Percentiles rank a stretch among this genome's conserved stretches.
Conservation (phyloP, 2,113 vertebrate species). For the Lepisosteus osseus region DNA sequence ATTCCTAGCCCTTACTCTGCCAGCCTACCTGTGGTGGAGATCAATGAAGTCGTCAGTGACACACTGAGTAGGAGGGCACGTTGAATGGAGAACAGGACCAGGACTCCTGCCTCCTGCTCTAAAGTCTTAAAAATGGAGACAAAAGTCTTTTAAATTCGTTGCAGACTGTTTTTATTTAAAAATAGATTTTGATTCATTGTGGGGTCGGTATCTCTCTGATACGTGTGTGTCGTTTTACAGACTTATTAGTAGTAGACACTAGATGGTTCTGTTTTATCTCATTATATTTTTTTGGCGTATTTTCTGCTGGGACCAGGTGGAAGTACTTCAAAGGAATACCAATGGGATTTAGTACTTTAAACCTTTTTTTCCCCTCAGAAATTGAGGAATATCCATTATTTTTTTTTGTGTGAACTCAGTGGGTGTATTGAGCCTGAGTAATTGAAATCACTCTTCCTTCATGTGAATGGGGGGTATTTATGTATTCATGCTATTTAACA, state of each 20-base stretch:
- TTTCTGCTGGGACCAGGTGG: slow-evolving; percentile 5
- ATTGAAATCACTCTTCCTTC: not conserved
- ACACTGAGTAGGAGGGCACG: too few species aligned
- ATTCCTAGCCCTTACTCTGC: too few species aligned
- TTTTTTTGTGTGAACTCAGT: not conserved
- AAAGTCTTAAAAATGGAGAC: too few species aligned
- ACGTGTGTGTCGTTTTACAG: not conserved
- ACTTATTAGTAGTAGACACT: slow-evolving; percentile 2
- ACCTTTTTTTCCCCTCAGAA: slow-evolving; percentile 3
- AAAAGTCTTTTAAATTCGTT: too few species aligned
- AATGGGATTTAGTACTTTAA: slow-evolving; percentile 7
- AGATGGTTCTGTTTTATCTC: slow-evolving; percentile 4
- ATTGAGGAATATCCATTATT: slow-evolving; percentile 3
- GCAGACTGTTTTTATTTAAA: too few species aligned
- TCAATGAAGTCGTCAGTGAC: too few species aligned
- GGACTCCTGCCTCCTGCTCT: too few species aligned
- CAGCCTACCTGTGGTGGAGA: too few species aligned
- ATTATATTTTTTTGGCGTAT: not conserved
- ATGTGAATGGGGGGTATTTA: slow-evolving; percentile 1
- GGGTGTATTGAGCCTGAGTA: not conserved
- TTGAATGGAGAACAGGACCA: too few species aligned
- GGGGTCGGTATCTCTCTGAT: not conserved
- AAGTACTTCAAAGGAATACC: slow-evolving; percentile 6
- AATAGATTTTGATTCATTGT: not conserved
- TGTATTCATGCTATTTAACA: slow-evolving; percentile 4